Base-by-base conservation (phyloP, 1,140 invertebrate species). In the Agrypnia vestita region DNA sequence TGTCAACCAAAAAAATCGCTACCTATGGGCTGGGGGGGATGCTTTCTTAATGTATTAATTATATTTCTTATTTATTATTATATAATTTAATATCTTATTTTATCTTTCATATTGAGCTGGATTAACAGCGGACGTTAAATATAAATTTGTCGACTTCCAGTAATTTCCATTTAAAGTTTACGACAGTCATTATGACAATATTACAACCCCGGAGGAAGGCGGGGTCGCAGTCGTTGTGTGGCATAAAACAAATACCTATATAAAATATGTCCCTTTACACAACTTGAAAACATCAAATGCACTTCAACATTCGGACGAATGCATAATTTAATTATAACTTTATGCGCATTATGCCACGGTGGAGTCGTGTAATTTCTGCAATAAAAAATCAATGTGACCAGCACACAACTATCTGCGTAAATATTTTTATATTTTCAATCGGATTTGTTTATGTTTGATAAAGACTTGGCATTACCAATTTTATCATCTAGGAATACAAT, bases 281-380 rank as follows among this genome's bases (percentile, higher is more conserved):
- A 43, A 73, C 49, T 49, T 71, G 67, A 71, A 71, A 51, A 44
- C 67, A 49, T 71, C 43, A 71, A 51, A 71, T 51, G 67, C 17
- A 17, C 44, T 17, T 12, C 17, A 19, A 15, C 7, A 17, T 21
- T 15, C 43, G 8, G 67, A 25, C 21, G 17, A 44, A 13, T 10
- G 71, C 13, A 73, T 55, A 73, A 73, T 55, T 73, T 55, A 73
- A 73, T 73, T 73, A 73, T 73, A 55, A 73, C 71, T 43, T 53
- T 12, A 73, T 35, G 71, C 51, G 49, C 17, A 73, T 73, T 73
- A 73, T n/a, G 13, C 49, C 12, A 13, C 1, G 46, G 25, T 21
- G 4, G 47, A 51, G 69, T n/a, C 21, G 51, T 55, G 71, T 73
- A 55, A 73, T 73, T 56, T 73, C 19, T n/a, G 51, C 25, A 53